Percentiles rank a stretch among this genome's conserved stretches.
Conservation (phyloP, 2,888 invertebrate genomes). For the Eutolmus rufibarbis region DNA sequence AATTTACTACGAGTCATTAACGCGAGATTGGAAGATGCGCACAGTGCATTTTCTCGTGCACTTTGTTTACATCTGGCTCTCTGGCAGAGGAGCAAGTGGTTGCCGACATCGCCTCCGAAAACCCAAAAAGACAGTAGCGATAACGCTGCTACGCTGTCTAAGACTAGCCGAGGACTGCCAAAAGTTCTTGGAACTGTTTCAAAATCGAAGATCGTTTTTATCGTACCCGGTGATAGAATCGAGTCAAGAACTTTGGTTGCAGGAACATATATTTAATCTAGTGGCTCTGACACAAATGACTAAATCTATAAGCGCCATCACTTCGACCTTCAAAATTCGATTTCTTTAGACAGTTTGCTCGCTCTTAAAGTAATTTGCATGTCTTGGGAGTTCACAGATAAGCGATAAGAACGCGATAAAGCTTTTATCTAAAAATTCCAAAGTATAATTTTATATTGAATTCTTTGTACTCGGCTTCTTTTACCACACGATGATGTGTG, state of each 20-base stretch:
- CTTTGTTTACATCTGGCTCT: slow-evolving; percentile 8
- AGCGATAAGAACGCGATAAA: not conserved
- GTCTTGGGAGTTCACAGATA: not conserved
- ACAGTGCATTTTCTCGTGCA: not conserved
- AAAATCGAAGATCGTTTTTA: not conserved
- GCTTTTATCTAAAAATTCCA: not conserved
- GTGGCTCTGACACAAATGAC: not conserved
- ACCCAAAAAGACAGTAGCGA: not conserved
- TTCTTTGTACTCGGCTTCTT: not conserved
- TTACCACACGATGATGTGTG: not conserved
- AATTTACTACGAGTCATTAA: slow-evolving; percentile 3
- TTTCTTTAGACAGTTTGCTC: not conserved
- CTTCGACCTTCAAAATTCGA: not conserved
- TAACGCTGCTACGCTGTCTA: not conserved
- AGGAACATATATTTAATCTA: not conserved
- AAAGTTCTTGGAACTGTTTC: slow-evolving; percentile 16
- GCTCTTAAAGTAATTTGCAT: not conserved
- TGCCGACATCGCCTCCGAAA: not conserved
- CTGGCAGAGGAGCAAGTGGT: slow-evolving; percentile 1
- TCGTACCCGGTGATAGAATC: not conserved
- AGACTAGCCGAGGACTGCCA: not conserved
- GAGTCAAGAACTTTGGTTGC: not conserved
- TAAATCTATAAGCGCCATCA: not conserved
- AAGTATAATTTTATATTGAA: not conserved
- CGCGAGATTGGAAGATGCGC: not conserved